Evolutionary conservation across 1,140 invertebrate genomes (phyloP).

Genomic region (Neotoxoptera formosana): DNA sequence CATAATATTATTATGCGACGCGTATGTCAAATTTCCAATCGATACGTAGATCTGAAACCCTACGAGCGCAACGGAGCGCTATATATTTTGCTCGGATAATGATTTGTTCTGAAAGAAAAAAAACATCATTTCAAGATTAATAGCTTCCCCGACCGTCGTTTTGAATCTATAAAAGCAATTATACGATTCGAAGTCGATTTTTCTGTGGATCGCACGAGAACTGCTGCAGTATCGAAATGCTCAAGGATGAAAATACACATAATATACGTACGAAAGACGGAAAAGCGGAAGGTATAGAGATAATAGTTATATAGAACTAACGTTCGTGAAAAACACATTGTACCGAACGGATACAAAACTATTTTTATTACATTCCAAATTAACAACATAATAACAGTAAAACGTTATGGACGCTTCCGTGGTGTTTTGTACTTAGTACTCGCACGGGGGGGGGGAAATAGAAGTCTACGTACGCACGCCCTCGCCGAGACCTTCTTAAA

Average conservation of each 20-base stretch:
- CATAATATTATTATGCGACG: not conserved
- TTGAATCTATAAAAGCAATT: not conserved
- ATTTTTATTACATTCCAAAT: conserved; percentile 17
- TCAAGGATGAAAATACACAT: not conserved
- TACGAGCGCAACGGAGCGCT: not conserved
- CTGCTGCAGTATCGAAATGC: not conserved
- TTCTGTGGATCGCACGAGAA: not conserved
- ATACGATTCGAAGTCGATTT: not conserved
- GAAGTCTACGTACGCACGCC: not conserved
- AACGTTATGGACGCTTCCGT: not conserved
- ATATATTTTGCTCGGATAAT: not conserved
- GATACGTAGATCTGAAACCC: not conserved
- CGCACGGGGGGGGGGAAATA: no score
- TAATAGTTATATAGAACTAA: not conserved
- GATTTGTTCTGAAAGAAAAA: not conserved
- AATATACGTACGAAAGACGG: not conserved
- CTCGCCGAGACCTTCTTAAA: not conserved
- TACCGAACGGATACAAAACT: not conserved
- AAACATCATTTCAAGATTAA: not conserved
- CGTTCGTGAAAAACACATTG: not conserved
- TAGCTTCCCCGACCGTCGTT: not conserved
- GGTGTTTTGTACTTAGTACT: not conserved
- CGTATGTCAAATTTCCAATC: not conserved
- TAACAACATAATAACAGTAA: not conserved
- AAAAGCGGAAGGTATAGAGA: not conserved